phyloP scores from a whole-genome alignment of 2,888 invertebrate species.

The Aromia moschata region DNA sequence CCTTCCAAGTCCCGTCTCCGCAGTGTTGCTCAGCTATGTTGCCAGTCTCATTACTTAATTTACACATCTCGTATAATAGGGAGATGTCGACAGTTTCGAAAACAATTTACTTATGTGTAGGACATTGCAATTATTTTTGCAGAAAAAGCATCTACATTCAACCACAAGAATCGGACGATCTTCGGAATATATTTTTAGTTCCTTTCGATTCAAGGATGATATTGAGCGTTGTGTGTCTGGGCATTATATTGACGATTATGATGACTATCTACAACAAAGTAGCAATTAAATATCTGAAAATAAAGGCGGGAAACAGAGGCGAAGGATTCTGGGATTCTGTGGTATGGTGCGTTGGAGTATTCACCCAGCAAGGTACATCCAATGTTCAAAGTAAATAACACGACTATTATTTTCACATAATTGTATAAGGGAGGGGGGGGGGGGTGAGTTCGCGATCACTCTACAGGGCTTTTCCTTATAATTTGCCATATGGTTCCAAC shows the following conservation, averaged over 20 bases:
- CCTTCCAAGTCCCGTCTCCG: too few species aligned
- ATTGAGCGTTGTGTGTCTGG: slow-evolving; percentile 66
- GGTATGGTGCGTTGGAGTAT: slow-evolving; percentile 71
- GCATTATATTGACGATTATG: slow-evolving; percentile 64
- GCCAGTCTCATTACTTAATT: too few species aligned
- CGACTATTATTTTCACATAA: too few species aligned
- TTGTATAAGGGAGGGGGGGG: too few species aligned
- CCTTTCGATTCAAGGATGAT: slow-evolving; percentile 69
- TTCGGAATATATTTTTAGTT: slow-evolving; percentile 70
- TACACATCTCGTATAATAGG: too few species aligned
- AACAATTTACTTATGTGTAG: not conserved
- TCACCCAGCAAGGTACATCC: slow-evolving; percentile 71
- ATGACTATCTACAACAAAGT: slow-evolving; percentile 62
- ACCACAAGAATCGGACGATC: slow-evolving; percentile 69
- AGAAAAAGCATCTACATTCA: slow-evolving; percentile 73
- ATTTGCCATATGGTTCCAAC: too few species aligned
- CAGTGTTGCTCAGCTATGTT: too few species aligned
- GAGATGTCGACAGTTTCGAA: too few species aligned
- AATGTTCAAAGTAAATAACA: too few species aligned
- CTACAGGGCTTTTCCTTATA: too few species aligned
- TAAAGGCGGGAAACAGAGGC: slow-evolving; percentile 44
- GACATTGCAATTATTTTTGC: slow-evolving; percentile 33
- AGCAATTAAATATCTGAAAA: slow-evolving; percentile 30
- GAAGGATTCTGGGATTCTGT: slow-evolving; percentile 67
- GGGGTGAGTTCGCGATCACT: too few species aligned